Conservation (phyloP, 2,888 invertebrate genomes). For the Orthonychiurus folsomi region DNA sequence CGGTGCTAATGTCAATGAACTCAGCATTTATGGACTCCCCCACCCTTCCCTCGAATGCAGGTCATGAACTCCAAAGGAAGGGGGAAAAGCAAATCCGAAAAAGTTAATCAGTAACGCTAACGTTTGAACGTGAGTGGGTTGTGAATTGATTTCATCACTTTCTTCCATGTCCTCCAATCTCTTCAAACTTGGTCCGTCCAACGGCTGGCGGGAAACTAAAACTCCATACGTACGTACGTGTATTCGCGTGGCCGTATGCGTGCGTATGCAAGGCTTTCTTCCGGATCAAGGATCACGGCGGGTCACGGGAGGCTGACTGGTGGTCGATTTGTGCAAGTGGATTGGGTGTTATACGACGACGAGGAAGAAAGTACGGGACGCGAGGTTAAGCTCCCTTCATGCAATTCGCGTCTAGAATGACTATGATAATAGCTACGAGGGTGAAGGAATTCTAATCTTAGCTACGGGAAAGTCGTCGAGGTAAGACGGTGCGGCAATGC, state of each 20-base stretch:
- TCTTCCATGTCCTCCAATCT: background rate
- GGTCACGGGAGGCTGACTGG: background rate
- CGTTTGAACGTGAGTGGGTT: background rate
- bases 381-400: background rate
- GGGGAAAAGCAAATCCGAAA: background rate
- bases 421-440: background rate
- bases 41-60: too few species aligned
- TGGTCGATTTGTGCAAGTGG: background rate
- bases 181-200: background rate
- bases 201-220: too few species aligned
- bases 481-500: too few species aligned
- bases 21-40: too few species aligned
- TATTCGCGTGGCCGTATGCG: too few species aligned
- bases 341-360: background rate
- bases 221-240: too few species aligned
- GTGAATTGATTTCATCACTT: background rate
- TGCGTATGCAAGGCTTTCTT: background rate
- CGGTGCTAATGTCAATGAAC: too few species aligned
- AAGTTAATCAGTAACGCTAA: conserved; percentile 1
- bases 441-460: background rate
- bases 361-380: too few species aligned
- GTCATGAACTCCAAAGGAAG: background rate
- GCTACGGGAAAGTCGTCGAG: too few species aligned
- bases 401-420: too few species aligned
- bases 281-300: background rate